Evolutionary conservation across 2,797 vertebrate species (phyloP), one percentile per base, ranked within the genome.

Genomic region (Sebastes matsubarae): DNA sequence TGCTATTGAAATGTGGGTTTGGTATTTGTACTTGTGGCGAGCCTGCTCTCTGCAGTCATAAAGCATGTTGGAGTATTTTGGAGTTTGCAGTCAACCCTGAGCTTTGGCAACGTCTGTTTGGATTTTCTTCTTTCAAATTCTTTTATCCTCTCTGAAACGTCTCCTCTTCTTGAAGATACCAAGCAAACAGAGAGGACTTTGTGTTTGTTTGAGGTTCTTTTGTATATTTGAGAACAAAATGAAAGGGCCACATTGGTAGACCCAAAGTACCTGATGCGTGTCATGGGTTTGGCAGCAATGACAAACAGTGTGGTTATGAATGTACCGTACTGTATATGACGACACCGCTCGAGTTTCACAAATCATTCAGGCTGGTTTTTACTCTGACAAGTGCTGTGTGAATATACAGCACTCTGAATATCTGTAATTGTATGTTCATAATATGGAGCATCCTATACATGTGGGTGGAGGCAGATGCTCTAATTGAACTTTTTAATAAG

Each of bases 1-100:
- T 73, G 69, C 83, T 67, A 27, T 83, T 76, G 75, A 86, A 88
- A 84, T 87, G 88, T 87, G 85, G 80, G 6, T 88, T 86, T 82
- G 76, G 65, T 85, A 68, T 90, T 84, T 83, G 79, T 63, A 80
- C 75, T 71, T 84, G 86, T 46, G 89, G 84, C 64, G 58, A 82
- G 76, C 32, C 75, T 64, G 72, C 38, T 77, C 59, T 69, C 34
- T 70, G 25, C 61, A 16, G 70, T 69, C 72, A 72, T 77, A 30
- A 84, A 84, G 72, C 59, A 70, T 82, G 71, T 69, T 79, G 74
- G 77, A 73, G 29, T 67, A 70, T 83, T 81, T 82, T 20, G 72
- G 27, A 80, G 64, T 75, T 65, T 52, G 60, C 68, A 77, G 70
- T 71, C 67, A 80, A 75, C 64, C 60, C 42, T 65, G 50, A 80